Conservation (phyloP, 1,140 invertebrate genomes). For the Homalodisca vitripennis region DNA sequence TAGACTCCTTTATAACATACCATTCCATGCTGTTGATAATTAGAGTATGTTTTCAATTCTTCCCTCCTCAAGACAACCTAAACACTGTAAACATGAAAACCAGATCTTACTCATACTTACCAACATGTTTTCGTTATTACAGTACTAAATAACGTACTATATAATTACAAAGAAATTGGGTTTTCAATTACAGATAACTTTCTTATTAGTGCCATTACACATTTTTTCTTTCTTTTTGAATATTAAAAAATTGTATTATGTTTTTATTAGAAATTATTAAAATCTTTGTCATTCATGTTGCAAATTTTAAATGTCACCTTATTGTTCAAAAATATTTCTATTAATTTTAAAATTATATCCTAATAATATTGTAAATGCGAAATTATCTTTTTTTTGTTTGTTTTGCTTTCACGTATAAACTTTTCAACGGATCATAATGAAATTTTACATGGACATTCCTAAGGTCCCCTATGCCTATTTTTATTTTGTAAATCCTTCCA, state of each 20-base stretch:
- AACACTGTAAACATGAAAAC: not conserved
- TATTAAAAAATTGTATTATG: not conserved
- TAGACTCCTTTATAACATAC: too few species aligned
- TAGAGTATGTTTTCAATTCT: not conserved
- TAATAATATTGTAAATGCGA: too few species aligned
- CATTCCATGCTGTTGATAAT: not conserved
- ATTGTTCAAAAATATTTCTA: too few species aligned
- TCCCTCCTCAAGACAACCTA: not conserved
- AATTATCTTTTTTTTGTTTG: too few species aligned
- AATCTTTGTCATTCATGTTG: too few species aligned
- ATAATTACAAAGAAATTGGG: not conserved
- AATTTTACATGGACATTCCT: too few species aligned
- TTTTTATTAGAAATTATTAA: not conserved
- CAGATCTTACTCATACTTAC: not conserved
- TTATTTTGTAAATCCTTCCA: too few species aligned
- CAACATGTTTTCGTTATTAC: not conserved
- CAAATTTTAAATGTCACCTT: too few species aligned
- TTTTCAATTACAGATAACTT: not conserved
- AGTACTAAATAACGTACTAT: not conserved
- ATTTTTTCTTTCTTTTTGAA: not conserved
- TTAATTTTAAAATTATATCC: too few species aligned
- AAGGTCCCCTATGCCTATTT: too few species aligned
- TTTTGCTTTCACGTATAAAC: too few species aligned
- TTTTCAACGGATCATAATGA: too few species aligned
- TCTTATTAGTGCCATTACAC: not conserved